These are phyloP conservation scores for Encarsia formosa DNA, from an alignment of 2,888 invertebrate genomes.

Conservation along the genomic window DNA sequence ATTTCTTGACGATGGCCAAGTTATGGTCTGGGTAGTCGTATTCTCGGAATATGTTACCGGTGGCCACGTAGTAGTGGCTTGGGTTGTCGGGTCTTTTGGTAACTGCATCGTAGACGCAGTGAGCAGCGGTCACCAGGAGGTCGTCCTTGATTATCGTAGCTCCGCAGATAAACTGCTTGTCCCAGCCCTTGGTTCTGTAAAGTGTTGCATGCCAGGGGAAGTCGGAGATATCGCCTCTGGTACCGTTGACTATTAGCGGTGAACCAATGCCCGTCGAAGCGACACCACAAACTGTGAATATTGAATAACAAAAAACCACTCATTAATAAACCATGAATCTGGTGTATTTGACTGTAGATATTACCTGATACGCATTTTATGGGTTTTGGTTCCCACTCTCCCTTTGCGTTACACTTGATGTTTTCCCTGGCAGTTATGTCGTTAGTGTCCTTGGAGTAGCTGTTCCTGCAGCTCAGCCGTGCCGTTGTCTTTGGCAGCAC, in stretches of 20 bases:
- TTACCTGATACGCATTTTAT: constrained; percentile 47
- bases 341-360: too few relatives aligned
- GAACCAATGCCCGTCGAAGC: constrained; percentile 18
- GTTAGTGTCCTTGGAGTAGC: constrained; percentile 36
- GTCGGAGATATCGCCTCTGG: constrained; percentile 36
- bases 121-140: constrained; percentile 50
- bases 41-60: constrained; percentile 46
- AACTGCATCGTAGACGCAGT: constrained; percentile 46
- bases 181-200: constrained; percentile 31
- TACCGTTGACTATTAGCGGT: constrained; percentile 42
- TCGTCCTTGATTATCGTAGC: constrained; percentile 46
- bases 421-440: constrained; percentile 21
- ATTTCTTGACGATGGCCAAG: constrained; percentile 32
- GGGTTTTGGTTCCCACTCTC: constrained; percentile 45
- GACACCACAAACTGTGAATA: constrained; percentile 44
- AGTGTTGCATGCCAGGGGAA: constrained; percentile 50
- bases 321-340: background rate
- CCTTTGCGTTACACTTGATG: constrained; percentile 39
- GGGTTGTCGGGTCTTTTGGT: constrained; percentile 29
- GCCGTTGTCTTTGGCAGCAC: constrained; percentile 36
- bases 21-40: constrained; percentile 37
- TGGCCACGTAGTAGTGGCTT: constrained; percentile 35
- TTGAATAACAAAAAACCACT: constrained; percentile 5
- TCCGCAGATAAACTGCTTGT: constrained; percentile 45
- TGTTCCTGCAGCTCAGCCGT: constrained; percentile 34